Conservation (phyloP, 2,797 vertebrate species). For the Acanthiza pusilla region DNA sequence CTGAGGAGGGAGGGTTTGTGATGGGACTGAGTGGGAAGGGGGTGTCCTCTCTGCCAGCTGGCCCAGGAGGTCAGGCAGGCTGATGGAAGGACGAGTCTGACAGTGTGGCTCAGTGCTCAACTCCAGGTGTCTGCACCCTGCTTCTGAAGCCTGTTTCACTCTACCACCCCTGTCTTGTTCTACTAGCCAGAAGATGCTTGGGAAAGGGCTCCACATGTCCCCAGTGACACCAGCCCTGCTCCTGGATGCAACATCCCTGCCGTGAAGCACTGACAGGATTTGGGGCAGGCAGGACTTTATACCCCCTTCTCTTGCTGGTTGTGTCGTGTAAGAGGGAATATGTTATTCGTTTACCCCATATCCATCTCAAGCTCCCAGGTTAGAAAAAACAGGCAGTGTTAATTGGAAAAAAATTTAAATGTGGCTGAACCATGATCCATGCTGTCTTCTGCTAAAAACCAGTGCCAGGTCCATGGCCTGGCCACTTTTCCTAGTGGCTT, state of each 20-base stretch:
- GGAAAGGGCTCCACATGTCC: background rate
- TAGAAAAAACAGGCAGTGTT: background rate
- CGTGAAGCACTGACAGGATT: background rate
- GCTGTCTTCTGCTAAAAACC: background rate
- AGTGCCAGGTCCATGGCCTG: background rate
- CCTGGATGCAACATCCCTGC: background rate
- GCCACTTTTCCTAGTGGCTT: background rate
- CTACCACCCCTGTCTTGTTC: background rate
- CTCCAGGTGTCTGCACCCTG: background rate
- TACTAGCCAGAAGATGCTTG: background rate
- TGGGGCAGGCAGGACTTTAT: background rate
- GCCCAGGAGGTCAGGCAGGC: background rate
- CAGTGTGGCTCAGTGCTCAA: background rate
- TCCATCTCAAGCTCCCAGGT: background rate
- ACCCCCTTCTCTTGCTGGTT: background rate
- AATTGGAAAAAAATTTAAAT: background rate
- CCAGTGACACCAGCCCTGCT: background rate
- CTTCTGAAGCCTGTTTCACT: background rate
- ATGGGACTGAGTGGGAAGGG: background rate
- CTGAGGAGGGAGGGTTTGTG: background rate
- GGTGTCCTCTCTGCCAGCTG: background rate
- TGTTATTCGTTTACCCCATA: background rate
- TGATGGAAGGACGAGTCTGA: fast-evolving
- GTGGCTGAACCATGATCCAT: background rate
- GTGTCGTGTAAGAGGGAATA: background rate